phyloP scores from a whole-genome alignment of 1,140 invertebrate genomes.

The Cataglyphis hispanica region DNA sequence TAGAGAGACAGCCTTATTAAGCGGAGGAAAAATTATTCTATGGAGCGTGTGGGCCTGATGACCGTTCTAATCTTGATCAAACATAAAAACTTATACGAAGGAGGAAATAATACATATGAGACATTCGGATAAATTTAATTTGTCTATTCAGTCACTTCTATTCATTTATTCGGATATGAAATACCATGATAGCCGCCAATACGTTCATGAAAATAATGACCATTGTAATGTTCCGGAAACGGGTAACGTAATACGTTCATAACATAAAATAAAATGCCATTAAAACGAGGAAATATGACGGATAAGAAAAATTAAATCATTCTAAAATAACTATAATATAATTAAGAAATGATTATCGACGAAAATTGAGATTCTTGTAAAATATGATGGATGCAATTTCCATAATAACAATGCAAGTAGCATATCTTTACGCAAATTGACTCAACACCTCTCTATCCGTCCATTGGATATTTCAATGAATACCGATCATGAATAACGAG shows the following conservation, averaged over 20 bases:
- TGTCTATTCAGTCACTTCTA: constrained; percentile 27
- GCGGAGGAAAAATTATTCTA: constrained; percentile 57
- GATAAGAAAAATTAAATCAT: neutral
- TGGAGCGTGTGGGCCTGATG: constrained; percentile 55
- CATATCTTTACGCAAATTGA: constrained; percentile 29
- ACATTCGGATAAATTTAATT: constrained; percentile 52
- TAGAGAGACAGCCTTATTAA: constrained; percentile 62
- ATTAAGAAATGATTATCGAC: constrained; percentile 21
- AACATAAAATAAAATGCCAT: constrained; percentile 22
- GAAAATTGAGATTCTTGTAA: neutral
- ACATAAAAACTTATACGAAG: constrained; percentile 46
- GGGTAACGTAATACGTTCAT: constrained; percentile 8
- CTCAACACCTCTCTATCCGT: constrained; percentile 2
- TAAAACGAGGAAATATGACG: neutral
- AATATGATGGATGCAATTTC: neutral
- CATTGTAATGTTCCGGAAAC: constrained; percentile 15
- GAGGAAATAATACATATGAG: constrained; percentile 61
- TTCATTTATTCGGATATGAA: constrained; percentile 63
- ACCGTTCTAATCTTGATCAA: constrained; percentile 73
- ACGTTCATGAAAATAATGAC: constrained; percentile 37
- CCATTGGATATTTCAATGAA: neutral
- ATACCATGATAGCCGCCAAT: constrained; percentile 25
- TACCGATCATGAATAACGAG: constrained; percentile 36
- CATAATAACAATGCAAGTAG: constrained; percentile 33
- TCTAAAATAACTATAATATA: neutral